Evolutionary conservation across 2,888 invertebrate species (phyloP).

Genomic region (Seira musarum): DNA sequence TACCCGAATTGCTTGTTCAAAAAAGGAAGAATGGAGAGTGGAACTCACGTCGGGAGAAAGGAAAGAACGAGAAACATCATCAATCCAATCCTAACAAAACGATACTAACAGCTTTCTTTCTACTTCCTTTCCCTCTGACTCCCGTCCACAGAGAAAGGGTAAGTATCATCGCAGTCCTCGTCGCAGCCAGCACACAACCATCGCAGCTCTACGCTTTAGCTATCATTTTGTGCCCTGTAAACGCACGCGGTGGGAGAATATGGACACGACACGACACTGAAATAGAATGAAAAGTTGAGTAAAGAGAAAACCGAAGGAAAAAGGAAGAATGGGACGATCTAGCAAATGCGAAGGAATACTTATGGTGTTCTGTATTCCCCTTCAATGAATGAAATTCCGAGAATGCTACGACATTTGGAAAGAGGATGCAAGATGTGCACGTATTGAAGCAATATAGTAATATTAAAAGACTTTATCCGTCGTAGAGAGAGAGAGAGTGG

Average conservation of each 20-base stretch:
- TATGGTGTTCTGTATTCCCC: constrained; percentile 21
- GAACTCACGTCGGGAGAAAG: neutral
- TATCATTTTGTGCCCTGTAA: constrained; percentile 4
- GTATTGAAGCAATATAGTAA: constrained; percentile 1
- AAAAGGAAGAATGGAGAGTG: constrained; percentile 4
- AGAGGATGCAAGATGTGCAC: constrained; percentile 6
- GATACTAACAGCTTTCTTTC: constrained; percentile 21
- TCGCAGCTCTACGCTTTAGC: neutral
- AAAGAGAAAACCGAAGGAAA: constrained; percentile 1
- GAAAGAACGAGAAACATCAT: constrained; percentile 10
- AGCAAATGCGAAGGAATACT: neutral
- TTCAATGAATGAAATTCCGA: constrained; percentile 41
- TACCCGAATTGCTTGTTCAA: constrained; percentile 17
- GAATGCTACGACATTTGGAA: neutral
- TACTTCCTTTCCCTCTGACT: neutral
- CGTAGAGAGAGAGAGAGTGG: constrained; percentile 8
- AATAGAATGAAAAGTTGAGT: neutral
- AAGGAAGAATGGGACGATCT: constrained; percentile 2
- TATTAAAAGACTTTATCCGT: neutral
- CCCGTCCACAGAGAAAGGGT: neutral
- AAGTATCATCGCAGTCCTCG: constrained; percentile 7
- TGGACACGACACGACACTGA: constrained; percentile 6
- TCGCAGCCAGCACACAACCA: neutral
- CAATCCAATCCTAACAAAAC: constrained; percentile 17
- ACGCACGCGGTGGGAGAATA: constrained; percentile 15